Evolutionary conservation across 23 tunicate genomes (phyloP).

Genomic region (Ciona savignyi): DNA sequence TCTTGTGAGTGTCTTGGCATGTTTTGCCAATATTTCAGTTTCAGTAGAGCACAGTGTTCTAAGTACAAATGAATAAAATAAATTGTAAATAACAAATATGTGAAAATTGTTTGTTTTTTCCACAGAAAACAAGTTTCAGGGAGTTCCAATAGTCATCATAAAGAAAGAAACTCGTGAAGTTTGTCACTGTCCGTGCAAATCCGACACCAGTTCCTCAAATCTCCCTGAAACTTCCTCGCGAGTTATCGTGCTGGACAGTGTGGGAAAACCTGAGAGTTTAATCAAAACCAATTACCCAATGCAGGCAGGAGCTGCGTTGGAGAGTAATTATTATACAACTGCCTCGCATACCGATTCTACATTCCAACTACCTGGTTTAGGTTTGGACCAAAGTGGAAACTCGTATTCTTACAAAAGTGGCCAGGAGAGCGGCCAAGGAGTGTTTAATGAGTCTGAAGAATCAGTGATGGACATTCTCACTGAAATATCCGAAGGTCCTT

Average conservation of each 20-base stretch:
- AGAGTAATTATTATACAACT: not conserved
- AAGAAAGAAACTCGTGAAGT: constrained; percentile 61
- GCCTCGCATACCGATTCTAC: not conserved
- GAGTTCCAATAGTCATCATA: constrained; percentile 78
- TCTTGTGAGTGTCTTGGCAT: no score
- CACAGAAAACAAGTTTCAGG: constrained; percentile 55
- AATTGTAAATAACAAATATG: no score
- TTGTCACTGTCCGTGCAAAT: constrained; percentile 58
- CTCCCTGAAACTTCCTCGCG: constrained; percentile 12
- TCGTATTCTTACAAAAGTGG: not conserved
- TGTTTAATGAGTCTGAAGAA: not conserved
- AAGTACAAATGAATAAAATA: no score
- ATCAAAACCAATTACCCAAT: not conserved
- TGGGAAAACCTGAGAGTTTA: not conserved
- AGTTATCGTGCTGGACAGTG: constrained; percentile 30
- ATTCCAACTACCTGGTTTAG: not conserved
- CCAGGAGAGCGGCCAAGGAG: not conserved
- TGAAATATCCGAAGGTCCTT: no score
- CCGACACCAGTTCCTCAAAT: constrained; percentile 6
- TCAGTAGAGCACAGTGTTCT: no score
- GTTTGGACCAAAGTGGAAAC: not conserved
- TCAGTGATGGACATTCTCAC: not conserved
- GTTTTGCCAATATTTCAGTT: no score
- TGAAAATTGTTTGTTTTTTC: no score
- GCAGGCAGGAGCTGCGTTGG: not conserved